Evolutionary conservation across 2,888 invertebrate species (phyloP).

Genomic region (Hydrotaea diabolus): DNA sequence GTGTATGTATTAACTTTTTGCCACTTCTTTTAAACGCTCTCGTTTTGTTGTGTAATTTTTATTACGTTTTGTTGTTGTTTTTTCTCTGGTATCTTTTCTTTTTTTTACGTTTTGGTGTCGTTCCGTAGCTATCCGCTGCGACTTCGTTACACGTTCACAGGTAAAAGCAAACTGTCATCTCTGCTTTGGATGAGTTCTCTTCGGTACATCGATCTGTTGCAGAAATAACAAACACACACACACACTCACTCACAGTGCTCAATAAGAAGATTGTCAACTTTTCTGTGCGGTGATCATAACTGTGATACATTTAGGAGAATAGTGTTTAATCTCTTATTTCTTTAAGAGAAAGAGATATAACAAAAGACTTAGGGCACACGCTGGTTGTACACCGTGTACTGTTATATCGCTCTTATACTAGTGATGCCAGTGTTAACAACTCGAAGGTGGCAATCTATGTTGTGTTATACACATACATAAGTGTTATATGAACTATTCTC

Average conservation of each 20-base stretch:
- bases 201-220: constrained; percentile 2
- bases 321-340: constrained; percentile 23
- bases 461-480: neutral
- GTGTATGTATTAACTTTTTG: constrained; percentile 19
- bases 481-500: neutral
- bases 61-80: constrained; percentile 43
- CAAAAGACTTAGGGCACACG: constrained; percentile 45
- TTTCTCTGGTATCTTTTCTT: neutral
- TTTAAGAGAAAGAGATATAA: neutral
- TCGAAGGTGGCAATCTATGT: neutral
- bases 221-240: constrained; percentile 1
- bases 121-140: constrained; percentile 62
- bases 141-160: constrained; percentile 75
- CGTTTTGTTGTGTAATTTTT: constrained; percentile 38
- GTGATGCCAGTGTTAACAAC: neutral
- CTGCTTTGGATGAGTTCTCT: constrained; percentile 40
- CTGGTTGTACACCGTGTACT: neutral
- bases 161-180: constrained; percentile 75
- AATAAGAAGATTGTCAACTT: neutral
- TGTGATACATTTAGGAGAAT: constrained; percentile 50
- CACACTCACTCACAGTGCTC: too few species aligned
- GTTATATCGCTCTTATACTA: constrained; percentile 7
- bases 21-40: constrained; percentile 45
- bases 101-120: neutral
- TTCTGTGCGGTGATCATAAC: constrained; percentile 32